A percentile compares a stretch with the other conserved stretches of the same genome.
phyloP scores from a whole-genome alignment of 2,797 vertebrate species.

The Macropus fuliginosus region DNA sequence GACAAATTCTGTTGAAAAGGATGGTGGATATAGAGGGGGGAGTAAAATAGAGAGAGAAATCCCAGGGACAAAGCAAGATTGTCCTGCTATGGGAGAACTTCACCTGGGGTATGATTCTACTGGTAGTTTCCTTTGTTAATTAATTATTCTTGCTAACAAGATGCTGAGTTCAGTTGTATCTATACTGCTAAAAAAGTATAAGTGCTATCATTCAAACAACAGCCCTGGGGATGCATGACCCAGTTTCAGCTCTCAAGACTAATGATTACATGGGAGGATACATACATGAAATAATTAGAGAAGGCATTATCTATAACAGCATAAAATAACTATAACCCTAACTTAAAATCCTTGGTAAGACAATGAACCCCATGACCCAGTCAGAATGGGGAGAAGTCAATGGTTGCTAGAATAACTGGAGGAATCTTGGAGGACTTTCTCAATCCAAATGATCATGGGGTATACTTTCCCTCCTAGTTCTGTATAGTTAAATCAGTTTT shows the following conservation, averaged over 20 bases:
- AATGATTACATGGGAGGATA: not conserved
- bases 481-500: not conserved
- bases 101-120: not conserved
- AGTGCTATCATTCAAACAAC: not conserved
- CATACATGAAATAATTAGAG: not conserved
- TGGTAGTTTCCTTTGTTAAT: not conserved
- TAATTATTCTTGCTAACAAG: not conserved
- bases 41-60: not conserved
- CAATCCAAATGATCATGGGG: not conserved
- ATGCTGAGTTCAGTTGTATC: not conserved
- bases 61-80: not conserved
- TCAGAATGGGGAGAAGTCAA: not conserved
- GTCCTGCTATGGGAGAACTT: not conserved
- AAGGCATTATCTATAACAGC: not conserved
- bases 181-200: not conserved
- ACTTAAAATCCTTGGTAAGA: not conserved
- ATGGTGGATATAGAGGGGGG: not conserved
- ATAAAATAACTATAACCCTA: not conserved
- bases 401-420: not conserved
- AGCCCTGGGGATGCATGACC: not conserved
- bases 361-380: not conserved
- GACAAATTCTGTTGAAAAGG: not conserved
- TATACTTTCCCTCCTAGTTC: not conserved
- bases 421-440: not conserved
- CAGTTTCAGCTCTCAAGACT: not conserved